phyloP scores from a whole-genome alignment of 2,888 invertebrate species.

The Cerceris ruficornis region DNA sequence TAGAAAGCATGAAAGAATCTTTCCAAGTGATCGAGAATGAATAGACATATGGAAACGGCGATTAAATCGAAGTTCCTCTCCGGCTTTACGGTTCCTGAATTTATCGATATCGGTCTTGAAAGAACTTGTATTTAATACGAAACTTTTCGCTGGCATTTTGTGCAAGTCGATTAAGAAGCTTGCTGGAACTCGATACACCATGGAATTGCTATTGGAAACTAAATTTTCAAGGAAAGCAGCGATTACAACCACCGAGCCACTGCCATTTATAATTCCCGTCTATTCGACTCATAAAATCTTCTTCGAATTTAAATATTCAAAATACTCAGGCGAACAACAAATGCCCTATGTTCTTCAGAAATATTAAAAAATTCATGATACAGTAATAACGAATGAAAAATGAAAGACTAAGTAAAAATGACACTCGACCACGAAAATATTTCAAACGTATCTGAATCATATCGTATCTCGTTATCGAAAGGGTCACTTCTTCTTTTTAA shows the following conservation, averaged over 20 bases:
- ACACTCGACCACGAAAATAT: background rate
- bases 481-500: background rate
- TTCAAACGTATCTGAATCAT: too few relatives aligned
- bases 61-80: background rate
- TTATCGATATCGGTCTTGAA: slow-evolving; percentile 1
- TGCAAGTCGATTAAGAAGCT: slow-evolving; percentile 16
- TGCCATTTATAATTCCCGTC: too few relatives aligned
- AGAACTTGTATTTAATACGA: slow-evolving; percentile 18
- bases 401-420: background rate
- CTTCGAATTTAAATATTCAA: too few relatives aligned
- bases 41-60: background rate
- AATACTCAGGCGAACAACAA: too few relatives aligned
- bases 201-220: slow-evolving; percentile 14
- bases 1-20: too few relatives aligned
- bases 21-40: background rate
- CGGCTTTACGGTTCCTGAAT: background rate
- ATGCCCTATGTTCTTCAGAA: too few relatives aligned
- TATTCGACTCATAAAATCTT: too few relatives aligned
- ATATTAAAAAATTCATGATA: too few relatives aligned
- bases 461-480: too few relatives aligned
- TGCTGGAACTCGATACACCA: slow-evolving; percentile 19
- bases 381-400: background rate
- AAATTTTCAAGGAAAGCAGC: slow-evolving; percentile 20
- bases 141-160: slow-evolving; percentile 15
- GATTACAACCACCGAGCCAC: slow-evolving; percentile 2